phyloP scores from a whole-genome alignment of 2,888 invertebrate genomes.

The Choristoneura rosaceana region DNA sequence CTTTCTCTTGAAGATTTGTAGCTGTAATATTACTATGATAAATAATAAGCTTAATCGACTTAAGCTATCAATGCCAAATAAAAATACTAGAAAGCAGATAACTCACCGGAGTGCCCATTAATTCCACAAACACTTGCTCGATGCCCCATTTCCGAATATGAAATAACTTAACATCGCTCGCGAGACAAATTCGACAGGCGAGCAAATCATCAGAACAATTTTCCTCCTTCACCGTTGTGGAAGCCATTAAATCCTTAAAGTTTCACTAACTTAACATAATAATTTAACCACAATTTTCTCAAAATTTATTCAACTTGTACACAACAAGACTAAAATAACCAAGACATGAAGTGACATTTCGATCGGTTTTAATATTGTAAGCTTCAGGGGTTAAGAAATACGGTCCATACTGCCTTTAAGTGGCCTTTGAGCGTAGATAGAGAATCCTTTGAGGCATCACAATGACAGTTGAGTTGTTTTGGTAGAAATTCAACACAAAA shows the following conservation, averaged over 20 bases:
- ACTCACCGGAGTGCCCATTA: conserved; percentile 33
- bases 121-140: conserved; percentile 15
- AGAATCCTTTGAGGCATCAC: no score
- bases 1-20: no score
- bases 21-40: no score
- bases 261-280: background rate
- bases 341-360: no score
- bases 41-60: no score
- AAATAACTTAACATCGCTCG: conserved; percentile 31
- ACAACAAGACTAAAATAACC: no score
- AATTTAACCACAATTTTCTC: background rate
- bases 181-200: conserved; percentile 37
- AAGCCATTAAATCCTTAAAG: background rate
- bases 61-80: background rate
- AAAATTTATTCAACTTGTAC: background rate
- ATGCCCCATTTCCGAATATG: conserved; percentile 24
- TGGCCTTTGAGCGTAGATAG: no score
- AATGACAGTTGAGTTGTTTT: background rate
- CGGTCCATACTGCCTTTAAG: background rate
- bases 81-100: background rate
- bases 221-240: conserved; percentile 12
- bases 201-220: background rate
- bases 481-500: background rate
- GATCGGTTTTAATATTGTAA: no score
- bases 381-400: background rate